A percentile compares a stretch with the other conserved stretches of the same genome.
Conservation (phyloP, 2,797 vertebrate genomes). For the Sebastes nivosus region DNA sequence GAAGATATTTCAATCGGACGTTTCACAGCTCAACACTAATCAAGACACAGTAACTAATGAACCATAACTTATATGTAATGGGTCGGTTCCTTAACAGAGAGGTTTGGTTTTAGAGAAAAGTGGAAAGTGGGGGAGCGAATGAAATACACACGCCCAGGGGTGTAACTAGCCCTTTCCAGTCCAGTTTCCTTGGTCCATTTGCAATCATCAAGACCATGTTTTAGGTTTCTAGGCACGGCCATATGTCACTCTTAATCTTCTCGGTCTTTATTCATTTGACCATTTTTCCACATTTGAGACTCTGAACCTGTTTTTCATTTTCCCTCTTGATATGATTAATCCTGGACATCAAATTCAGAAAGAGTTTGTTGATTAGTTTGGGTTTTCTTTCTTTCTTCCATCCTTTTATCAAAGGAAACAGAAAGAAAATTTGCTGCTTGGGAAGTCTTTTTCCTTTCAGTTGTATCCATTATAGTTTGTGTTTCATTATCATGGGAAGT, state of each 20-base stretch:
- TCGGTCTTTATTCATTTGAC: constrained; percentile 18
- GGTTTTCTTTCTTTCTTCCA: constrained; percentile 1
- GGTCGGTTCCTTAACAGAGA: not conserved
- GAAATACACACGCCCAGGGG: constrained; percentile 7
- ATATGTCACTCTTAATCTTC: constrained; percentile 19
- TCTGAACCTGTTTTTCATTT: constrained; percentile 55
- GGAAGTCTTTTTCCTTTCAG: not conserved
- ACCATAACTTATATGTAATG: constrained; percentile 3
- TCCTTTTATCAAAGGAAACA: not conserved
- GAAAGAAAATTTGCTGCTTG: not conserved
- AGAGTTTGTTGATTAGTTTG: constrained; percentile 9
- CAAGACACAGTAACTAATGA: not conserved
- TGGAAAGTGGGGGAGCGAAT: not conserved
- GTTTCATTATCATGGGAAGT: not conserved
- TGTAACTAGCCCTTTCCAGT: constrained; percentile 31
- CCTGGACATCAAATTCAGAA: constrained; percentile 13
- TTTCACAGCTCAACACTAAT: constrained; percentile 9
- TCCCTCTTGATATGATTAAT: constrained; percentile 32
- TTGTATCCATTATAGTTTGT: not conserved
- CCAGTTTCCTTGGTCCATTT: constrained; percentile 38
- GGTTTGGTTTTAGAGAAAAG: constrained; percentile 14
- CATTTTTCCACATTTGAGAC: constrained; percentile 17
- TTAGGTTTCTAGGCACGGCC: constrained; percentile 7
- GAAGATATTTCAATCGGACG: not conserved
- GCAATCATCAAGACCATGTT: constrained; percentile 44